Conservation (phyloP, 2,888 invertebrate genomes). For the Crematogaster levior region DNA sequence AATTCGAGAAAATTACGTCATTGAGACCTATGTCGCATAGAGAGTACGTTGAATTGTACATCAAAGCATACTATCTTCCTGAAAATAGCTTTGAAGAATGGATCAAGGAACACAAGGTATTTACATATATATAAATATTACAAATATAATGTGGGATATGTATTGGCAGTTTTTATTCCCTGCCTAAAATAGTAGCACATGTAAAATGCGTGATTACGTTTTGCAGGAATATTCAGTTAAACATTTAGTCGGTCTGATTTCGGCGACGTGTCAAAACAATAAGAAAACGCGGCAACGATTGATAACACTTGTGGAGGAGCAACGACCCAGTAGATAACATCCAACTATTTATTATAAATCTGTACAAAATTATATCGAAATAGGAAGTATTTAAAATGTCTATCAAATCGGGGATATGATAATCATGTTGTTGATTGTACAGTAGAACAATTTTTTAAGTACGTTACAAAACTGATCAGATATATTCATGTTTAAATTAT, state of each 20-base stretch:
- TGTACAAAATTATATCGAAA: slow-evolving; percentile 67
- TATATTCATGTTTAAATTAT: slow-evolving; percentile 38
- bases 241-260: slow-evolving; percentile 94
- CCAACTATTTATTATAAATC: slow-evolving; percentile 66
- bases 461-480: slow-evolving; percentile 17
- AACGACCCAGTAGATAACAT: slow-evolving; percentile 82
- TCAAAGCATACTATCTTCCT: slow-evolving; percentile 98
- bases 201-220: slow-evolving; percentile 29
- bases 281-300: slow-evolving; percentile 95
- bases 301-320: slow-evolving; percentile 90
- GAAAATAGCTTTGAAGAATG: slow-evolving; percentile 95
- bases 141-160: not conserved
- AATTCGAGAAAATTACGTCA: slow-evolving; percentile 94
- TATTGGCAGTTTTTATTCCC: slow-evolving; percentile 1
- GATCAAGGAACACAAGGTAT: slow-evolving; percentile 92
- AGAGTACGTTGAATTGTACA: slow-evolving; percentile 96
- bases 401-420: not conserved
- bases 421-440: slow-evolving; percentile 37
- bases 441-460: slow-evolving; percentile 40
- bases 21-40: slow-evolving; percentile 94
- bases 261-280: slow-evolving; percentile 94
- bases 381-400: slow-evolving; percentile 59
- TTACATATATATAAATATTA: slow-evolving; percentile 47
- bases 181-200: not conserved
- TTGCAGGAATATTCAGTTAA: slow-evolving; percentile 94